phyloP scores from a whole-genome alignment of 2,888 invertebrate species.

The Glaucopsyche alexis region DNA sequence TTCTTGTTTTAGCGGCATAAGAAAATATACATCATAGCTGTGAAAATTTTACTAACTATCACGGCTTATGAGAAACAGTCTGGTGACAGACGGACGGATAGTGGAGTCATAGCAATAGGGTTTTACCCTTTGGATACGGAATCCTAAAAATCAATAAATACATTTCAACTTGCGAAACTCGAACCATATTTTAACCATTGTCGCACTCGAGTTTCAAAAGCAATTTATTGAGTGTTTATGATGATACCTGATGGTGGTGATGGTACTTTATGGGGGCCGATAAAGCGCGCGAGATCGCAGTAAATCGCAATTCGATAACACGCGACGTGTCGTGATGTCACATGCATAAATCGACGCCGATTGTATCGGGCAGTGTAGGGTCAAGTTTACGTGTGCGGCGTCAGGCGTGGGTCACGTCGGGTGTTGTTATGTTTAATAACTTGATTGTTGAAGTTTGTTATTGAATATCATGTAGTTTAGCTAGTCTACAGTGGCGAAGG shows the following conservation, averaged over 20 bases:
- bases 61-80: too few relatives aligned
- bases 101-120: too few relatives aligned
- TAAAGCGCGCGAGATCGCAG: constrained; percentile 58
- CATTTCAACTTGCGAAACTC: constrained; percentile 42
- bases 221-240: constrained; percentile 22
- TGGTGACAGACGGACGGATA: too few relatives aligned
- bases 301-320: constrained; percentile 76
- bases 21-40: too few relatives aligned
- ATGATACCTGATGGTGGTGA: constrained; percentile 12
- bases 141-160: constrained; percentile 41
- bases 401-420: neutral
- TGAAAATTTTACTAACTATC: too few relatives aligned
- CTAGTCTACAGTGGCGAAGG: too few relatives aligned
- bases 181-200: neutral
- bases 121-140: too few relatives aligned
- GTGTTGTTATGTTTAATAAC: neutral
- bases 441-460: neutral
- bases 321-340: constrained; percentile 26
- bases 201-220: constrained; percentile 15
- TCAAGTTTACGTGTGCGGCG: neutral
- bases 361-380: neutral
- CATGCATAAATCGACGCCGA: constrained; percentile 24
- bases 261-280: constrained; percentile 32
- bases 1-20: too few relatives aligned
- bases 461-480: too few relatives aligned